Evolutionary conservation across 2,888 invertebrate genomes (phyloP), one percentile per base, ranked within the genome.

Genomic region (Blastobasis adustella): DNA sequence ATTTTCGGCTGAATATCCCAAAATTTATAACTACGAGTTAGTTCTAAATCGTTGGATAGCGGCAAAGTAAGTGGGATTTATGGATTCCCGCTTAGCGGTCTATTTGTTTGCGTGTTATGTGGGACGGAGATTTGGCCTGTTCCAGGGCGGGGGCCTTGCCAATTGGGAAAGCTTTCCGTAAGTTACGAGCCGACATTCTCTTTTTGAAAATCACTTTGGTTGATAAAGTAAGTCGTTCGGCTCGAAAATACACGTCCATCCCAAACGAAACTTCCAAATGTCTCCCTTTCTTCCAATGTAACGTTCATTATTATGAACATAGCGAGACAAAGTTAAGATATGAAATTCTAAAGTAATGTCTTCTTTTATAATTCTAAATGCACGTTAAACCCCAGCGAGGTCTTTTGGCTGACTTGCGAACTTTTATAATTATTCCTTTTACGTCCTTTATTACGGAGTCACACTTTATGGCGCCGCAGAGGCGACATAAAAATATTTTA

Each of bases 11-110:
- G 76, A 76, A 76, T 77, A 79, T 77, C 77, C 72, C 76, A 72
- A 82, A 84, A 84, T 85, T 83, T 85, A 84, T 84, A 85, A 74
- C 86, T 75, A 70, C 65, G 77, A 75, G 79, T 82, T 82, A 82
- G 79, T 82, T 83, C 85, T 83, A 82, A 85, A 82, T 86, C 81
- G 81, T 72, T 78, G 80, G 79, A 77, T 77, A 74, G 73, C 69
- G 61, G 77, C 73, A 73, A 79, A 82, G 76, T 82, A 83, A 83
- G 76, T 80, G 69, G 75, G 72, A 84, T 83, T 84, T 83, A 85
- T 82, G 67, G 74, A 64, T 74, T 74, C 63, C 71, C 67, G 67
- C 69, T 73, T 67, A 65, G 69, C 69, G 76, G 67, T 76, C 75
- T 79, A 80, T 79, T 79, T 80, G 73, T 76, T 78, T 71, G 63